Evolutionary conservation across 2,113 vertebrate genomes (phyloP).

Genomic region (Macheiramphus alcinus): DNA sequence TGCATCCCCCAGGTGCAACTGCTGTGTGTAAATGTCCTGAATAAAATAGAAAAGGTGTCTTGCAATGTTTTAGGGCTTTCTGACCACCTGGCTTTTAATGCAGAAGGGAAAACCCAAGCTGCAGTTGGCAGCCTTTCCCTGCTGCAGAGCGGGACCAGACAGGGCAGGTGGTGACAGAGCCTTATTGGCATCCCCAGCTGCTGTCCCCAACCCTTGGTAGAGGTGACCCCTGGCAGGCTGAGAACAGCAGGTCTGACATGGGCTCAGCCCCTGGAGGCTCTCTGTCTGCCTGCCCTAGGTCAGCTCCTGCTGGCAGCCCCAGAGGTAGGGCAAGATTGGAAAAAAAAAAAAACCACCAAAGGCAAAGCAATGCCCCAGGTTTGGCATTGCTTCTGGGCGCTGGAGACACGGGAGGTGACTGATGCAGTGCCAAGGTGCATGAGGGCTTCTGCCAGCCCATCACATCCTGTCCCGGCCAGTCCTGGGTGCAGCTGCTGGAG

Average conservation of each 20-base stretch:
- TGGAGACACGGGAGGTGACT: not conserved
- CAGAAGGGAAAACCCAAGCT: not conserved
- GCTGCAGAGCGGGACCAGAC: not conserved
- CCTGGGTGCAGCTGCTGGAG: not conserved
- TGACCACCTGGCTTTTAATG: not conserved
- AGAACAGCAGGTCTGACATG: fast-evolving
- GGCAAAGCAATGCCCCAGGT: not conserved
- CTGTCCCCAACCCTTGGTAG: not conserved
- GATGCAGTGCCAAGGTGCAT: not conserved
- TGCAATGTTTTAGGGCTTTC: not conserved
- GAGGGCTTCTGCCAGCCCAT: not conserved
- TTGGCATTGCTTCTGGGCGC: not conserved
- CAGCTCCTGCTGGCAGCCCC: not conserved
- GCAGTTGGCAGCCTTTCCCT: not conserved
- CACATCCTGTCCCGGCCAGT: not conserved
- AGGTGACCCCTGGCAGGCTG: not conserved
- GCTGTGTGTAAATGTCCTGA: fast-evolving
- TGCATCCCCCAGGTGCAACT: fast-evolving
- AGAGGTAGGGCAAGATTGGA: not conserved
- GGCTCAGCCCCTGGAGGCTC: not conserved
- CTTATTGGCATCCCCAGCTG: constrained; percentile 24
- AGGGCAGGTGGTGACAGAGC: constrained; percentile 1
- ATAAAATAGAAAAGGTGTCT: not conserved
- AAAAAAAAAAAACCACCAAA: not conserved
- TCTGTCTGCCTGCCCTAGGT: not conserved